Base-by-base conservation (phyloP, 2,113 vertebrate genomes). In the Puma concolor region DNA sequence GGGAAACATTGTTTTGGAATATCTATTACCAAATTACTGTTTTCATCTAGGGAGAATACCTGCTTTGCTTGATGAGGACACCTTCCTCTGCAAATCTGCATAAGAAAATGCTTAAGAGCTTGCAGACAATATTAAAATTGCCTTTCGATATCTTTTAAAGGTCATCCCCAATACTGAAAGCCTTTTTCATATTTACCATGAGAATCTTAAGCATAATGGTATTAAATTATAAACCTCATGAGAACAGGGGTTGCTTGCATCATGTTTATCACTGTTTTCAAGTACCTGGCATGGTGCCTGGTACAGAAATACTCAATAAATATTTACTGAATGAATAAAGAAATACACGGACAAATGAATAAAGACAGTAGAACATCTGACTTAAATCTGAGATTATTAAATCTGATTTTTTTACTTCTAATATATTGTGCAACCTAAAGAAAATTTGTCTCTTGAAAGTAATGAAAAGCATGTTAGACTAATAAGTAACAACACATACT, bases 161-260 rank as follows among this genome's bases (percentile, higher is more conserved):
- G 84, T 98, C 94, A 97, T 17, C 5, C 27, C 33, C 81, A 91
- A 96, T 88, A 85, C 63, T 71, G 29, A 97, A 97, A 97, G 76
- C 9, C 41, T 97, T 95, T 95, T 88, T 88, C 48, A 93, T 95
- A 97, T 97, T 97, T 97, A 79, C 92, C 3, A 29, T 88, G 88
- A 91, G 66, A 98, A 97, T 80, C 77, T 97, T 72, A 91, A 88
- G 76, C 80, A 97, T 96, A 96, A 95, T 94, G 21, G 84, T 93
- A 96, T 97, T 98, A 96, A 97, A 97, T 97, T 95, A 96, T 88
- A 97, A 94, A 93, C n/a, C 95, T 93, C 91, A 84, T 14, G 64
- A 96, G 95, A 97, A 93, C 64, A 95, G 4, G 29, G 27, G 36
- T 69, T 91, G 94, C 91, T 31, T 74, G 27, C 92, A 96, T 97